These are phyloP conservation scores for Sorex maritimensis DNA, from an alignment of 2,797 vertebrate genomes.

Conservation along the genomic window DNA sequence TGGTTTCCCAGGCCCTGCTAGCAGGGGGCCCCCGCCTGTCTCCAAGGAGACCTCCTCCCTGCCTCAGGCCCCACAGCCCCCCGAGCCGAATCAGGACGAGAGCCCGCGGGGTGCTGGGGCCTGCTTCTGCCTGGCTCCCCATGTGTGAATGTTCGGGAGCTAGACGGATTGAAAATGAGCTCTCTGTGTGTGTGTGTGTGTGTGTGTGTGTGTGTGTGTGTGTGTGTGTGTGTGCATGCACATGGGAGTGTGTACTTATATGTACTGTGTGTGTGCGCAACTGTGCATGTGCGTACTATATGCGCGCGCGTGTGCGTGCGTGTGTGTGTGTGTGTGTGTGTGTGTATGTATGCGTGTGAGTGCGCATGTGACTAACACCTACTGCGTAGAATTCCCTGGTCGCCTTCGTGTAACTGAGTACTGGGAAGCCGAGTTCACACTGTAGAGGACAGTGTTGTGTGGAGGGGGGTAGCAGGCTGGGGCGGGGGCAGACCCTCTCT, in stretches of 20 bases:
- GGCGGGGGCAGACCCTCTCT: not conserved
- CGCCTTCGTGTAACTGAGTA: not conserved
- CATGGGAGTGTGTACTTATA: too few species aligned
- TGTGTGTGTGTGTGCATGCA: not conserved
- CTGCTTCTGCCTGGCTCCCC: too few species aligned
- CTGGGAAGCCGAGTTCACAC: not conserved
- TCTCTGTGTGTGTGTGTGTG: not conserved
- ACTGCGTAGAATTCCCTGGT: too few species aligned
- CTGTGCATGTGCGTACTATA: too few species aligned
- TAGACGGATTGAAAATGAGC: too few species aligned
- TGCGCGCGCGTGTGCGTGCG: too few species aligned
- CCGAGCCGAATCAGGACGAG: too few species aligned
- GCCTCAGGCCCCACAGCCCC: not conserved
- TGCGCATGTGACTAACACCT: not conserved
- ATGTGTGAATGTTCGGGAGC: not conserved
- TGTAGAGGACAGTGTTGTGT: not conserved
- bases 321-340: too few species aligned
- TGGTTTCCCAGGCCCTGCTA: slow-evolving; percentile 24
- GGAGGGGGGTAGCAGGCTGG: too few species aligned
- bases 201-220: not conserved
- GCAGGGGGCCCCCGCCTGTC: not conserved
- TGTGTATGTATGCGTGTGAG: too few species aligned
- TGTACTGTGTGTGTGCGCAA: too few species aligned
- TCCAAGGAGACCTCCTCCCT: not conserved
- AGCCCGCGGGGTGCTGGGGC: too few species aligned